phyloP scores from a whole-genome alignment of 2,888 invertebrate genomes.

The Drosophila cyrtoloma region DNA sequence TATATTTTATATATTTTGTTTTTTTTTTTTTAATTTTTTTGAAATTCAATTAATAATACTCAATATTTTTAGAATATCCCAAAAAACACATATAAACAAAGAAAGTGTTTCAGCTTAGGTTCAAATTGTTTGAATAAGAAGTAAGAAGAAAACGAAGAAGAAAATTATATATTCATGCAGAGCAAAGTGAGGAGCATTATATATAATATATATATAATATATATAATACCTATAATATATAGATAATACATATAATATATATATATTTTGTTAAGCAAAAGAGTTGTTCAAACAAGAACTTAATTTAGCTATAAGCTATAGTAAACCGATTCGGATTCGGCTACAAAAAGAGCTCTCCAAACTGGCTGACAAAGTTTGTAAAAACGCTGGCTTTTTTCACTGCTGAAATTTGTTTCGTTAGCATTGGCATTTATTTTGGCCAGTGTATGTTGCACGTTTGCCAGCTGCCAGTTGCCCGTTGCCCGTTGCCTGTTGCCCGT shows the following conservation, averaged over 20 bases:
- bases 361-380: background rate
- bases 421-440: background rate
- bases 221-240: too few species aligned
- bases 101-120: background rate
- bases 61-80: background rate
- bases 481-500: constrained; percentile 10
- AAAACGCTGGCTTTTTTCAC: background rate
- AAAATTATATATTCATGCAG: too few species aligned
- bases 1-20: too few species aligned
- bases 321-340: background rate
- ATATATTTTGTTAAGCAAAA: too few species aligned
- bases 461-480: background rate
- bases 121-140: too few species aligned
- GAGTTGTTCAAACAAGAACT: too few species aligned
- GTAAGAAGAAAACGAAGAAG: too few species aligned
- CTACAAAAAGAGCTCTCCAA: background rate
- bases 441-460: constrained; percentile 16
- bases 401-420: background rate
- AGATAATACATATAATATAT: too few species aligned
- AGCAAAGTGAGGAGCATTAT: too few species aligned
- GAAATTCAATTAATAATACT: background rate
- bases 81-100: background rate
- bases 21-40: background rate
- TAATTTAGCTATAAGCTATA: background rate
- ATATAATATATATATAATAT: too few species aligned